These are phyloP conservation scores for Chiloscyllium plagiosum DNA, from an alignment of 2,113 vertebrate species.

Conservation along the genomic window DNA sequence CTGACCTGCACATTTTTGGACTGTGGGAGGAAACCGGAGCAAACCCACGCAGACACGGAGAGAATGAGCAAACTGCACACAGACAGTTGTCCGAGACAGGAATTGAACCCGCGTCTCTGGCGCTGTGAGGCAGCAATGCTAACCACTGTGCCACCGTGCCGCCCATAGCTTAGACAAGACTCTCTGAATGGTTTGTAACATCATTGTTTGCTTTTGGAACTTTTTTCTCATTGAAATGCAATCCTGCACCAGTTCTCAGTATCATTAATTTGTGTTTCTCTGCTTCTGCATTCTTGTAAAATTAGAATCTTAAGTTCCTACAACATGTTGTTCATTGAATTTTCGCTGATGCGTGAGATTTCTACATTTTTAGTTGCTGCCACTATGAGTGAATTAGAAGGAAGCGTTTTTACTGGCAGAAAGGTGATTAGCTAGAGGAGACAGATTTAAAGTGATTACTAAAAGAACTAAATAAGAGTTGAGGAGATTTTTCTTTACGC, in stretches of 20 bases:
- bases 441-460: not conserved
- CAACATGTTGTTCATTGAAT: not conserved
- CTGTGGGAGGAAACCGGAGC: no score
- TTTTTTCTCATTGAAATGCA: not conserved
- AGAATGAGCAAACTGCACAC: no score
- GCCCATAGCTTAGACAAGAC: not conserved
- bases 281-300: not conserved
- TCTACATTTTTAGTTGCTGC: not conserved
- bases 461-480: not conserved
- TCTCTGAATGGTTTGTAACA: not conserved
- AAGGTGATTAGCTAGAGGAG: not conserved
- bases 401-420: not conserved
- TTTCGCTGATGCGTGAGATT: not conserved
- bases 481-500: not conserved
- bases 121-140: no score
- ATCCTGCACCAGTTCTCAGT: not conserved
- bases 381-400: not conserved
- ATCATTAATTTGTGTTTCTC: not conserved
- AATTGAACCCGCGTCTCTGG: no score
- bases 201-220: not conserved
- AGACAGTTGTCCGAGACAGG: no score
- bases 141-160: no score
- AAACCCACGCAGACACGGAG: no score
- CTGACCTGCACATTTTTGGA: no score
- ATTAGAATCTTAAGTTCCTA: not conserved